Evolutionary conservation across 64 coral and sea anemone species (phyloP).

Genomic region (Acropora yongei): DNA sequence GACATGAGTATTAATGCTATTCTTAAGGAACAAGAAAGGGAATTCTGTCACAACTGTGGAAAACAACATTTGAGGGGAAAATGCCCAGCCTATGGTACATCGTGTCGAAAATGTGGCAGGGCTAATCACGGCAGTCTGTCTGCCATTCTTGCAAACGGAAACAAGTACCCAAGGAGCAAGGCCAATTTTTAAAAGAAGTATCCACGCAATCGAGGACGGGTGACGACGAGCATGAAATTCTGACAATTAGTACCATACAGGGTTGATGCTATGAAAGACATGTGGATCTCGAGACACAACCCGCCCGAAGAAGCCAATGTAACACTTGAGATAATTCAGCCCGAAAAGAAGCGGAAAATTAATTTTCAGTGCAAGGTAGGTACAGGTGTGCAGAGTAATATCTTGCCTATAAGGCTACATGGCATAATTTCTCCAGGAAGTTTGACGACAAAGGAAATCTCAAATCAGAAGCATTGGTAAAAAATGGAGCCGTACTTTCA

Average conservation of each 20-base stretch:
- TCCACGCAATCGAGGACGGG: neutral
- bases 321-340: constrained; percentile 24
- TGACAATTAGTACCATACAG: neutral
- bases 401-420: constrained; percentile 27
- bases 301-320: neutral
- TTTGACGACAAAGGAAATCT: neutral
- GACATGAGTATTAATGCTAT: neutral
- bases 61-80: neutral
- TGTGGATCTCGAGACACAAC: neutral
- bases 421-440: constrained; percentile 25
- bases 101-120: neutral
- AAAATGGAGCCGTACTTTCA: neutral
- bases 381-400: constrained; percentile 39
- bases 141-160: constrained; percentile 14
- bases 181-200: neutral
- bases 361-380: constrained; percentile 40
- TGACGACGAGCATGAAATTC: neutral
- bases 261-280: neutral
- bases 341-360: neutral
- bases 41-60: constrained; percentile 14
- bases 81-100: neutral
- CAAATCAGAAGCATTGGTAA: too few species aligned
- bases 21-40: constrained; percentile 27
- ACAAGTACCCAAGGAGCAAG: constrained; percentile 8
- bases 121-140: constrained; percentile 38